Percentiles rank a stretch among this genome's conserved stretches.
phyloP scores from a whole-genome alignment of 2,888 invertebrate species.

The Drosophila kambysellisi region DNA sequence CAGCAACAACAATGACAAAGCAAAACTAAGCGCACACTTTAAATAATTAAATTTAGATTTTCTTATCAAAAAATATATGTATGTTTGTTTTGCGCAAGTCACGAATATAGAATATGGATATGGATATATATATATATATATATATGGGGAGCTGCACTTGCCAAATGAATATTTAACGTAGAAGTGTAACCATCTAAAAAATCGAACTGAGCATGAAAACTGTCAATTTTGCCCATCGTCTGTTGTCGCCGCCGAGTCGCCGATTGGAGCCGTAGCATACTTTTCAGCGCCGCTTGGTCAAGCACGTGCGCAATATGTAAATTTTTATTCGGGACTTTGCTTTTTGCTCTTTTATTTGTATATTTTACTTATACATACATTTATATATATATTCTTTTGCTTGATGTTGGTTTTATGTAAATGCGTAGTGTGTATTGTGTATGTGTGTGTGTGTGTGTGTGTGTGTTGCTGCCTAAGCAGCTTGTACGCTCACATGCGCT shows the following conservation, averaged over 20 bases:
- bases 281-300: conserved; percentile 53
- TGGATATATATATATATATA: no score
- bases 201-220: neutral
- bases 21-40: neutral
- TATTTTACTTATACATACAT: conserved; percentile 19
- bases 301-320: conserved; percentile 78
- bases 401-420: conserved; percentile 73
- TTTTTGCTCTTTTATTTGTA: conserved; percentile 34
- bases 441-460: conserved; percentile 21
- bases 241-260: conserved; percentile 61
- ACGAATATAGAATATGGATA: neutral
- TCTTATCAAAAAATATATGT: neutral
- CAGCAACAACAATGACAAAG: no score
- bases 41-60: neutral
- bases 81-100: neutral
- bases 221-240: conserved; percentile 10
- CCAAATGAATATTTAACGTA: neutral
- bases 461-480: conserved; percentile 64
- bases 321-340: conserved; percentile 52
- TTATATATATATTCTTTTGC: conserved; percentile 46
- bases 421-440: conserved; percentile 41
- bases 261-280: conserved; percentile 48
- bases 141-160: no score
- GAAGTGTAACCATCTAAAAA: neutral
- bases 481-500: conserved; percentile 74